Percentiles rank a stretch among this genome's conserved stretches.
Conservation (phyloP, 2,888 invertebrate genomes). For the Dusona sp. region DNA sequence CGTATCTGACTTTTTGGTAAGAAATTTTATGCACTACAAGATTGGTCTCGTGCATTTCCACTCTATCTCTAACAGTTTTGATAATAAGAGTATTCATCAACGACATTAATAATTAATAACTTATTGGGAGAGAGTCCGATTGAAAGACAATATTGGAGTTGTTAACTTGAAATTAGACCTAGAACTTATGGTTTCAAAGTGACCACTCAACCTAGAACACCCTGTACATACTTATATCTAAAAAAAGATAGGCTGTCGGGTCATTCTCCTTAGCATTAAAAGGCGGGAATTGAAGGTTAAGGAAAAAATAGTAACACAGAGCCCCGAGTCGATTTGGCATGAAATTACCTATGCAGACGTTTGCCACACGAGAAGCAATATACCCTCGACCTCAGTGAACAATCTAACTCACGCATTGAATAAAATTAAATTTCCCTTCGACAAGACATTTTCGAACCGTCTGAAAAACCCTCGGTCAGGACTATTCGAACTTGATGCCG, state of each 20-base stretch:
- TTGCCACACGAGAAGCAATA: conserved; percentile 12
- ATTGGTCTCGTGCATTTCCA: background rate
- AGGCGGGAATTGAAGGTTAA: background rate
- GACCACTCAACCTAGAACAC: background rate
- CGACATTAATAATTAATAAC: background rate
- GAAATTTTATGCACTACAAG: background rate
- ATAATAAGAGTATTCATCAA: background rate
- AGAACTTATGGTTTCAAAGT: background rate
- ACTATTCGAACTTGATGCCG: background rate
- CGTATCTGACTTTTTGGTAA: too few relatives aligned
- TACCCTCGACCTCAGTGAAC: conserved; percentile 13
- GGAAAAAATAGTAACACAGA: background rate
- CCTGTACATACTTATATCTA: background rate
- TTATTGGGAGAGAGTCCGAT: background rate
- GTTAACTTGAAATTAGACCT: background rate
- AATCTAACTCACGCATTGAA: conserved; percentile 18
- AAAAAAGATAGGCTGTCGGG: background rate
- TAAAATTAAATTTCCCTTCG: conserved; percentile 33
- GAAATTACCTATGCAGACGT: conserved; percentile 3
- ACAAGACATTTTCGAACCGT: conserved; percentile 28
- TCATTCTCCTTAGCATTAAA: background rate
- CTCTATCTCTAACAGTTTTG: background rate
- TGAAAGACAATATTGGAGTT: background rate
- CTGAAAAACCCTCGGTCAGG: background rate
- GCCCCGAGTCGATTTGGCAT: background rate